These are phyloP conservation scores for Pseudomyrmex gracilis DNA, from an alignment of 1,140 invertebrate genomes.

Conservation along the genomic window DNA sequence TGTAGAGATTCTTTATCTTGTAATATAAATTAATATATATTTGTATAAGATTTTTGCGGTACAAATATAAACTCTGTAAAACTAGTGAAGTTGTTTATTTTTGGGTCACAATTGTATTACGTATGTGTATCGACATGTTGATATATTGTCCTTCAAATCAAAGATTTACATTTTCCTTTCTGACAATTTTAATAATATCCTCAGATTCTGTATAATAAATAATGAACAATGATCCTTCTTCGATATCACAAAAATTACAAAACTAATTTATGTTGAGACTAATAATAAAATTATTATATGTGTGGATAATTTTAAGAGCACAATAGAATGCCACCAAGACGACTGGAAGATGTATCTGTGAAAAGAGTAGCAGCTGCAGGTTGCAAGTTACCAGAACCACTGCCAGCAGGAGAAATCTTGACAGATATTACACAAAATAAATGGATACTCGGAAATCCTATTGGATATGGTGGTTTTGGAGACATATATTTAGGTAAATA, in stretches of 20 bases:
- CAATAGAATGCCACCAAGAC: slow-evolving; percentile 79
- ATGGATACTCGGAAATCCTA: slow-evolving; percentile 94
- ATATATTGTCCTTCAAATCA: too few relatives aligned
- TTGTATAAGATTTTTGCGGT: too few relatives aligned
- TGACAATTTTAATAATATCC: too few relatives aligned
- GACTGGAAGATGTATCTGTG: slow-evolving; percentile 78
- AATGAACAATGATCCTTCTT: not conserved
- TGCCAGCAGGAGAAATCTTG: slow-evolving; percentile 90
- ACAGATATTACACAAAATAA: slow-evolving; percentile 92
- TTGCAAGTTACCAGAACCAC: slow-evolving; percentile 80
- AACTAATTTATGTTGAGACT: not conserved
- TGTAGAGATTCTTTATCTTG: too few relatives aligned
- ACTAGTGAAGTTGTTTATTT: too few relatives aligned
- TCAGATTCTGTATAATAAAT: not conserved
- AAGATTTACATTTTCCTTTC: too few relatives aligned
- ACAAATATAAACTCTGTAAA: too few relatives aligned
- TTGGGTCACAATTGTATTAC: too few relatives aligned
- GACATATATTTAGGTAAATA: slow-evolving; percentile 92
- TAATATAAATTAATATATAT: too few relatives aligned
- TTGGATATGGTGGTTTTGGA: slow-evolving; percentile 97
- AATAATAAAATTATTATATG: slow-evolving; percentile 1
- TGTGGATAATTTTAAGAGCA: slow-evolving; percentile 50
- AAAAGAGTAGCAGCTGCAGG: slow-evolving; percentile 83
- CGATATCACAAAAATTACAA: not conserved
- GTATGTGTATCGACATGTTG: too few relatives aligned